phyloP scores from a whole-genome alignment of 2,113 vertebrate genomes.

The Triplophysa dalaica region DNA sequence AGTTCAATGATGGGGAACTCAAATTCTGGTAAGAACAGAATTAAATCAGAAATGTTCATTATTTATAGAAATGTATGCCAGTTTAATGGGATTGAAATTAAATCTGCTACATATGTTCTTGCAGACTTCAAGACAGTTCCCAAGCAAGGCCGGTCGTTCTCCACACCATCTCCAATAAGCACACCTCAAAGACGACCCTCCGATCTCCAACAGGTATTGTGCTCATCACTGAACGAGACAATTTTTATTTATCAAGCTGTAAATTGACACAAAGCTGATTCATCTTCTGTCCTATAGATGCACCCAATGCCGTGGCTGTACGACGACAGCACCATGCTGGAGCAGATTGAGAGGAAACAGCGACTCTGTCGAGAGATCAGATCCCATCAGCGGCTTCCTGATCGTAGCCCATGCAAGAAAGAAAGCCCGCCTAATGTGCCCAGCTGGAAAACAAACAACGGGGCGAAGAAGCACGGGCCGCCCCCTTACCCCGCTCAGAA shows the following conservation, averaged over 20 bases:
- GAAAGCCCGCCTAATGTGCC: constrained; percentile 85
- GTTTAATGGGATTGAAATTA: not conserved
- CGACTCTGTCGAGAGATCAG: constrained; percentile 94
- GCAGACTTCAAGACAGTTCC: constrained; percentile 84
- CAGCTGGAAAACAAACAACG: constrained; percentile 85
- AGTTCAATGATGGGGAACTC: constrained; percentile 83
- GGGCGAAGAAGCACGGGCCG: constrained; percentile 89
- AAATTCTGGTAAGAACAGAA: constrained; percentile 78
- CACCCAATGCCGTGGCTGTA: constrained; percentile 95
- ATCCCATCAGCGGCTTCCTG: constrained; percentile 86
- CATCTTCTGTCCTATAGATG: constrained; percentile 72
- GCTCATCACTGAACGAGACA: not conserved
- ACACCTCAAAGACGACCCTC: constrained; percentile 86
- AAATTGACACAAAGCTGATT: constrained; percentile 3
- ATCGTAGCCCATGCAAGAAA: constrained; percentile 88
- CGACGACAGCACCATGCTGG: constrained; percentile 95
- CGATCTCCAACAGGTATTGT: constrained; percentile 76
- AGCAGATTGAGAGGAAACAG: constrained; percentile 97
- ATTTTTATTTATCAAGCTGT: not conserved
- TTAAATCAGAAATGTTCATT: not conserved
- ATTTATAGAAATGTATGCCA: too few species aligned
- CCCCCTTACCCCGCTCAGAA: constrained; percentile 91
- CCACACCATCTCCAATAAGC: constrained; percentile 83
- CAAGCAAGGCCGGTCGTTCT: constrained; percentile 85
- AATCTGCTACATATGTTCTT: constrained; percentile 33